These are phyloP conservation scores for Caenorhabditis uteleia DNA, from an alignment of 2,888 invertebrate species.

Conservation along the genomic window DNA sequence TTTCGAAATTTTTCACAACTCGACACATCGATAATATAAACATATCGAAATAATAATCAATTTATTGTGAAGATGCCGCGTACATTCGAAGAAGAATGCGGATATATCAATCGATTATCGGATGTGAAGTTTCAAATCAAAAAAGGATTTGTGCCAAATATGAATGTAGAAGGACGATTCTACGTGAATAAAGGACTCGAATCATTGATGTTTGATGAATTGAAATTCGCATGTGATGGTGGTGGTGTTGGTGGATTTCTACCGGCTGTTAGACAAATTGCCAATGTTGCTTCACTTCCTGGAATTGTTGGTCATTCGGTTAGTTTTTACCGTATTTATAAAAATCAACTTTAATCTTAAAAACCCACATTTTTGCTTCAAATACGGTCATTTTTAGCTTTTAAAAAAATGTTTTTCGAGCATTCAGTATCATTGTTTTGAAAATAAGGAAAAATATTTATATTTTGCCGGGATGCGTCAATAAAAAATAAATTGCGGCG, in stretches of 20 bases:
- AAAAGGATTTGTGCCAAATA: slow-evolving; percentile 97
- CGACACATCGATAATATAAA: too few relatives aligned
- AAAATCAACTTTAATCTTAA: too few relatives aligned
- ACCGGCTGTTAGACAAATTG: slow-evolving; percentile 98
- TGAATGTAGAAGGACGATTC: slow-evolving; percentile 96
- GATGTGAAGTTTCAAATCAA: slow-evolving; percentile 90
- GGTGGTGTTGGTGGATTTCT: slow-evolving; percentile 85
- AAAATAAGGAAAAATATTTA: background rate
- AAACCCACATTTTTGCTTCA: too few relatives aligned
- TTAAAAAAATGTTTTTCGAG: background rate
- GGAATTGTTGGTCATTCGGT: slow-evolving; percentile 58
- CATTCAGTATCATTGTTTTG: background rate
- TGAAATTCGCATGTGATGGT: slow-evolving; percentile 84
- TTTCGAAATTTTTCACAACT: too few relatives aligned
- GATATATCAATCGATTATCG: slow-evolving; percentile 87
- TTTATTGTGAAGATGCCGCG: slow-evolving; percentile 70
- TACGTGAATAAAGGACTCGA: slow-evolving; percentile 92
- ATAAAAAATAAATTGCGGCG: background rate
- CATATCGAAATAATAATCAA: too few relatives aligned
- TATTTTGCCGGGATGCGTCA: background rate
- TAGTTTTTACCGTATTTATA: background rate
- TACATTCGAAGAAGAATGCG: slow-evolving; percentile 86
- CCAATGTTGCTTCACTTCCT: slow-evolving; percentile 96
- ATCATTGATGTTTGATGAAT: slow-evolving; percentile 93
- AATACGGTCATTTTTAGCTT: background rate